phyloP scores from a whole-genome alignment of 2,888 invertebrate species.

The Hydrotaea cyrtoneurina region DNA sequence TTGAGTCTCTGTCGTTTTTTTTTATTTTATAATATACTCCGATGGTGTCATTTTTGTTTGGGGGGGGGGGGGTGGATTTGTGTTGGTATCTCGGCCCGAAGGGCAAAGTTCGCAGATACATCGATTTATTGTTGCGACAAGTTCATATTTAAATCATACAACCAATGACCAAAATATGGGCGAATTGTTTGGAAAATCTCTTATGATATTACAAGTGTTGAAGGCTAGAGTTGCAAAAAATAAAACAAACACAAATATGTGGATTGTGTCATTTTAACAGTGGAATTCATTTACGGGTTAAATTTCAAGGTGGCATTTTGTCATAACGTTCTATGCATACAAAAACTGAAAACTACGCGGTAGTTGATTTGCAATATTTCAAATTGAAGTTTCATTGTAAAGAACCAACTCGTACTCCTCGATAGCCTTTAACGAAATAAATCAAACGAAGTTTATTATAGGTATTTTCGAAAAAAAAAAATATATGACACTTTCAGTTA shows the following conservation, averaged over 20 bases:
- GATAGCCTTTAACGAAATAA: too few relatives aligned
- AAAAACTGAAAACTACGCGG: too few relatives aligned
- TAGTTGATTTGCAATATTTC: too few relatives aligned
- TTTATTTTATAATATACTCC: not conserved
- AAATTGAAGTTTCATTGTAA: too few relatives aligned
- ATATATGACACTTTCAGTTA: not conserved
- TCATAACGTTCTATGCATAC: too few relatives aligned
- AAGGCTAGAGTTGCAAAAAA: not conserved
- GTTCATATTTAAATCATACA: slow-evolving; percentile 18
- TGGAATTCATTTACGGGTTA: not conserved
- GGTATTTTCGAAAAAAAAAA: too few relatives aligned
- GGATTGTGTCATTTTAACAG: not conserved
- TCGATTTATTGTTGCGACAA: not conserved
- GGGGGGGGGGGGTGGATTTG: not conserved
- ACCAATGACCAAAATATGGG: not conserved
- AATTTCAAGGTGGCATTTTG: not conserved
- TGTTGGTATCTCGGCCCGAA: not conserved
- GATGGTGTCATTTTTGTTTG: not conserved
- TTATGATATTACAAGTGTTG: not conserved
- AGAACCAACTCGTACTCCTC: too few relatives aligned
- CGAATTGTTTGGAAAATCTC: not conserved
- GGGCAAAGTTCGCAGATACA: not conserved
- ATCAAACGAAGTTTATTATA: not conserved
- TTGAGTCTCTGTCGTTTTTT: not conserved
- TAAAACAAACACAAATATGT: not conserved